phyloP scores from a whole-genome alignment of 1,140 invertebrate species.

The Ostrea denselamellosa region DNA sequence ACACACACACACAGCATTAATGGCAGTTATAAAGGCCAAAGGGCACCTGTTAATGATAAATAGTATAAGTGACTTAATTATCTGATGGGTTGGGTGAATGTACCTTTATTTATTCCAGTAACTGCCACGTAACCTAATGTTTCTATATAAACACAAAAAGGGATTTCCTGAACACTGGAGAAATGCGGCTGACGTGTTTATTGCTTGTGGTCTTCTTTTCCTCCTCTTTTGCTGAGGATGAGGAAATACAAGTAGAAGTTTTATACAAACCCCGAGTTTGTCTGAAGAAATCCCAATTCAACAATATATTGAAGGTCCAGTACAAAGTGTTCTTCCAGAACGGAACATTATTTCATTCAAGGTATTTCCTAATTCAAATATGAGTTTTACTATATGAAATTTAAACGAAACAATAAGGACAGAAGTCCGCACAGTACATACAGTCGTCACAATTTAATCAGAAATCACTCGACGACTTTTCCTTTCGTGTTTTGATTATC shows the following conservation, averaged over 20 bases:
- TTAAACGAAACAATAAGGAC: too few species aligned
- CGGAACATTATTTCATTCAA: constrained; percentile 11
- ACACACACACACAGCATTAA: too few species aligned
- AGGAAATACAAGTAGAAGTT: constrained; percentile 7
- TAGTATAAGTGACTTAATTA: neutral
- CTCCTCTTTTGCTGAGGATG: neutral
- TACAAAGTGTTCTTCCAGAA: constrained; percentile 13
- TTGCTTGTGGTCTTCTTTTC: neutral
- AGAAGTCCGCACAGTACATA: too few species aligned
- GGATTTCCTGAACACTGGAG: neutral
- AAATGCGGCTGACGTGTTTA: neutral
- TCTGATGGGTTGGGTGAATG: constrained; percentile 2
- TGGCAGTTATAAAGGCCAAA: neutral
- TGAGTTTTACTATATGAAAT: too few species aligned
- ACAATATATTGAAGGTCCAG: constrained; percentile 13
- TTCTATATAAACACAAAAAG: constrained; percentile 31
- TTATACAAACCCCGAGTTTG: constrained; percentile 6
- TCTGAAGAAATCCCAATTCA: neutral
- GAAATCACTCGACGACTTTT: too few species aligned
- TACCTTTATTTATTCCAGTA: neutral
- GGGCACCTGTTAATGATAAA: neutral
- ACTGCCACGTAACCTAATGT: constrained; percentile 9
- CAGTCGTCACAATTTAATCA: too few species aligned
- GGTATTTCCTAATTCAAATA: neutral
- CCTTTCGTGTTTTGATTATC: too few species aligned